Conservation (phyloP, 1,140 invertebrate genomes). For the Drosophila miranda region DNA sequence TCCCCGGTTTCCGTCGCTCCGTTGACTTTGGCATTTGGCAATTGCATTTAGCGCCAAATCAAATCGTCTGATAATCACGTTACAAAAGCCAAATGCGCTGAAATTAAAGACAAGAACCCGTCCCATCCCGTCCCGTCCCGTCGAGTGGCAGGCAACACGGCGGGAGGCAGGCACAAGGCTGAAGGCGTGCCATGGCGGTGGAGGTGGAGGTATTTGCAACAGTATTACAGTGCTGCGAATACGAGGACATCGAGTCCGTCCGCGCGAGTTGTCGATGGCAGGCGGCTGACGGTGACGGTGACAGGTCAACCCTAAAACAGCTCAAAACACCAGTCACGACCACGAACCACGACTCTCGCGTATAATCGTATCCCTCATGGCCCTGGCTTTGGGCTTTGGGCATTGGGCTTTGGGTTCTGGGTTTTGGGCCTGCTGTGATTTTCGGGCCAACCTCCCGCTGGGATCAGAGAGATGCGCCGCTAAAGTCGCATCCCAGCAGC, state of each 20-base stretch:
- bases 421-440: slow-evolving; percentile 67
- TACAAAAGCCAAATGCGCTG: slow-evolving; percentile 81
- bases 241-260: slow-evolving; percentile 29
- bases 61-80: slow-evolving; percentile 82
- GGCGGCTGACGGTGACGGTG: slow-evolving; percentile 19
- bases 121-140: not conserved
- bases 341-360: not conserved
- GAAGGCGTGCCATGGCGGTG: not conserved
- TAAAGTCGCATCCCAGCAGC: slow-evolving; percentile 30
- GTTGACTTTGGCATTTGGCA: slow-evolving; percentile 77
- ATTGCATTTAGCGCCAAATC: slow-evolving; percentile 82
- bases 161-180: slow-evolving; percentile 46
- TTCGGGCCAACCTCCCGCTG: slow-evolving; percentile 73
- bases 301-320: slow-evolving; percentile 55
- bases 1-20: slow-evolving; percentile 10
- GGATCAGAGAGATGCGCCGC: slow-evolving; percentile 74
- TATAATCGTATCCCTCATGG: not conserved
- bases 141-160: too few species aligned
- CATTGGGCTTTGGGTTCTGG: not conserved
- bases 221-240: slow-evolving; percentile 3
- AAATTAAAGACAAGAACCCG: slow-evolving; percentile 70
- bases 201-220: slow-evolving; percentile 9
- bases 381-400: slow-evolving; percentile 13
- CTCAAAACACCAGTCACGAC: slow-evolving; percentile 54
- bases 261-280: slow-evolving; percentile 32